Base-by-base conservation (phyloP, 2,888 invertebrate genomes). In the Eulithis testata region DNA sequence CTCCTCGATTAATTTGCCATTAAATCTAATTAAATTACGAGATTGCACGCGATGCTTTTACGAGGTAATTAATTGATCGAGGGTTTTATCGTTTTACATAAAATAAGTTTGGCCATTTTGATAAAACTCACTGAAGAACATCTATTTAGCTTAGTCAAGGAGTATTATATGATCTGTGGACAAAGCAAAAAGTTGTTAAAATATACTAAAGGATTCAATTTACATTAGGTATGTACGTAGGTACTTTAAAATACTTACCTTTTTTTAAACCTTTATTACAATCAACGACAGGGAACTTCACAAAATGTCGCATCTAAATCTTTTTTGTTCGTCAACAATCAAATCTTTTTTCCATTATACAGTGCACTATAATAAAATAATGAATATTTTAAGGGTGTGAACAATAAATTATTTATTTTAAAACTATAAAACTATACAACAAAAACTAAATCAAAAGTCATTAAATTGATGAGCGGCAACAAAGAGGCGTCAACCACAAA, bases 401-500 rank as follows among this genome's bases (percentile, higher is more conserved):
- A 60, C 68, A 37, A 53, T 43, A 63, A 69, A 75, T 73, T 71
- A 73, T 70, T 66, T 71, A 69, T 74, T 69, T 72, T 64, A 58
- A 55, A 40, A 14, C 69, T 60, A 67, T 73, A 72, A 73, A 76
- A 69, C 55, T 64, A 27, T 82, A 81, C 21, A 1, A 21, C 21
- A 21, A 77, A 83, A 82, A 85, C 86, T 79, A 85, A 82, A 78
- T 80, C 79, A 83, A 80, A 81, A 83, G 85, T 89, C 86, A 88
- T 89, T 86, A 88, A 86, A 89, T 86, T 87, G 86, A 88, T 86
- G 87, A 88, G 89, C 88, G 88, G 89, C 14, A 77, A 72, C 84
- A 77, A 86, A 87, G 87, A 87, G 84, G 85, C 86, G 89, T 87
- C 87, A 86, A 88, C 85, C 85, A 81, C 82, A 74, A 85, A 85